Evolutionary conservation across 2,888 invertebrate genomes (phyloP).

Genomic region (Tubulanus polymorphus): DNA sequence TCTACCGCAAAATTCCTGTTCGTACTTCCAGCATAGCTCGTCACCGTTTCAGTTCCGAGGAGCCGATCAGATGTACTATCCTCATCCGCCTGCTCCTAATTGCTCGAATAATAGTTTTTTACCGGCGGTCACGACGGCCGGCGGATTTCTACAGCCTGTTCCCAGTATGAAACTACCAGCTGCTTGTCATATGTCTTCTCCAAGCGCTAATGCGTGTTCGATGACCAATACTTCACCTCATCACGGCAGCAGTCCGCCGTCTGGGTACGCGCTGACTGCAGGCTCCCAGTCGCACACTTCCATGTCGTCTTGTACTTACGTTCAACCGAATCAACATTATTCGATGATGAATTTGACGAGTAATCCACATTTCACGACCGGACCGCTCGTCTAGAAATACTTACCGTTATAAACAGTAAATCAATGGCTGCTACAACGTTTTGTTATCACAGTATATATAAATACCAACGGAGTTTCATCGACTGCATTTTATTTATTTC

Average conservation of each 20-base stretch:
- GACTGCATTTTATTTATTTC: no score
- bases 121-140: conserved; percentile 29
- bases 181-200: not conserved
- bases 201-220: not conserved
- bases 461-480: no score
- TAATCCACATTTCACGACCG: conserved; percentile 1
- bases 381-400: not conserved
- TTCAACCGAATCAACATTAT: conserved; percentile 44
- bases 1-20: conserved; percentile 21
- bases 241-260: not conserved
- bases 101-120: conserved; percentile 29
- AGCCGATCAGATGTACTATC: conserved; percentile 37
- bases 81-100: conserved; percentile 33
- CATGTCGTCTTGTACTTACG: conserved; percentile 44
- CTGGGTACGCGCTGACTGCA: not conserved
- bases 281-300: conserved; percentile 25
- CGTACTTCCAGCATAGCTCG: conserved; percentile 25
- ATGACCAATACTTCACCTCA: not conserved
- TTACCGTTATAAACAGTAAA: no score
- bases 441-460: no score
- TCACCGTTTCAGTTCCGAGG: conserved; percentile 26
- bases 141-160: conserved; percentile 27
- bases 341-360: conserved; percentile 12
- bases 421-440: no score
- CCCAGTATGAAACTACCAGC: not conserved